Percentiles rank a stretch among this genome's conserved stretches.
These are phyloP conservation scores for Tetragnatha versicolor DNA, from an alignment of 1,140 invertebrate species.

Conservation along the genomic window DNA sequence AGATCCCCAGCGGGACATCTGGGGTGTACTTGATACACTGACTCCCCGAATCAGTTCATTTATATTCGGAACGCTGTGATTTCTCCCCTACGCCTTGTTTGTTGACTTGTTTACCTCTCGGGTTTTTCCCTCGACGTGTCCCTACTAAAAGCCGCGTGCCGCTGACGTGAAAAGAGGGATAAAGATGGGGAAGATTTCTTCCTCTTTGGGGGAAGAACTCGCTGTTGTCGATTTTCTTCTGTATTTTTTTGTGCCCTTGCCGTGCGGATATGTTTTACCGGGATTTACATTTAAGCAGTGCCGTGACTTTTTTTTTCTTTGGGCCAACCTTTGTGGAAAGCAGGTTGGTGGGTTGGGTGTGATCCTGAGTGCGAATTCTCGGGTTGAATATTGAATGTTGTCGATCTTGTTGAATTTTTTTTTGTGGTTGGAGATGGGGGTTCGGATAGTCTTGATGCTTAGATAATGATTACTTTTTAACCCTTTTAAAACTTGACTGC, in stretches of 20 bases:
- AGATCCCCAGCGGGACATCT: conserved; percentile 45
- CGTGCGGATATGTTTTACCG: conserved; percentile 40
- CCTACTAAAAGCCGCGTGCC: conserved; percentile 44
- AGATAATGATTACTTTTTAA: no score
- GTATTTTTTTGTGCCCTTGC: no score
- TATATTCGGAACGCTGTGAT: conserved; percentile 47
- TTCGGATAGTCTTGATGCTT: no score
- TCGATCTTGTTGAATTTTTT: no score
- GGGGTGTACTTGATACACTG: conserved; percentile 49
- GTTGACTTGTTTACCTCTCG: conserved; percentile 37
- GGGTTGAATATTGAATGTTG: no score
- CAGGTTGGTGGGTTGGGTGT: conserved; percentile 4
- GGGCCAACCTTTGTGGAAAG: neutral
- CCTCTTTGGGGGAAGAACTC: neutral
- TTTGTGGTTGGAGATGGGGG: no score
- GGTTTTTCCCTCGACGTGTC: neutral
- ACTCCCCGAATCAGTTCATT: conserved; percentile 51
- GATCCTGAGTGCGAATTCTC: no score
- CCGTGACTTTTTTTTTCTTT: conserved; percentile 13
- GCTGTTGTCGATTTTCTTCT: no score
- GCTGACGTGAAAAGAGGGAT: conserved; percentile 40
- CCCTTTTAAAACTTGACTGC: no score
- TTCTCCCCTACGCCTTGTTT: conserved; percentile 40
- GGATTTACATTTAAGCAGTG: conserved; percentile 48
- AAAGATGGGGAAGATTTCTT: neutral